Evolutionary conservation across 2,113 vertebrate species (phyloP).

Genomic region (Odocoileus virginianus): DNA sequence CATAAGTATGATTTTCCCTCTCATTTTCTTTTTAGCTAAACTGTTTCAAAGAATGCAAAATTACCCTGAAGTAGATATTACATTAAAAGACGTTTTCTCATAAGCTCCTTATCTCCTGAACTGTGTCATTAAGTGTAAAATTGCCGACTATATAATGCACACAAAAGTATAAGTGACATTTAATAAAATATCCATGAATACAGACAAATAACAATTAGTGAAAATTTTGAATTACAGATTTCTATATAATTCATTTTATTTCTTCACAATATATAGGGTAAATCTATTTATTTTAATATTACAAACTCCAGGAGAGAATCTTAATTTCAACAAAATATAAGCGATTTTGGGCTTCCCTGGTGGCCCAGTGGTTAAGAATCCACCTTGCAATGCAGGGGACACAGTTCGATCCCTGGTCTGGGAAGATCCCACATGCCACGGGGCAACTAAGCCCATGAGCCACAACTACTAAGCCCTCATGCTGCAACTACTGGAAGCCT

Average conservation of each 20-base stretch:
- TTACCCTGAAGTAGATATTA: background rate
- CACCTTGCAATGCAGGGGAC: background rate
- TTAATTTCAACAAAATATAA: background rate
- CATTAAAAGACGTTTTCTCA: background rate
- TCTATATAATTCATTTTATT: background rate
- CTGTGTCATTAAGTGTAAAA: background rate
- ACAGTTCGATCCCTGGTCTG: background rate
- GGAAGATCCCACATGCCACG: background rate
- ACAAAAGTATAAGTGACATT: background rate
- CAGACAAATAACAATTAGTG: background rate
- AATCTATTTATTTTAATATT: background rate
- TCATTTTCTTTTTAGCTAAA: background rate
- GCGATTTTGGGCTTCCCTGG: background rate
- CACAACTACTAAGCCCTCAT: background rate
- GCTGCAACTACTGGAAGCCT: background rate
- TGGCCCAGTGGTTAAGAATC: background rate
- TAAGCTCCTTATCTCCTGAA: background rate
- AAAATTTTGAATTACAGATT: background rate
- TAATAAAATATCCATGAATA: background rate
- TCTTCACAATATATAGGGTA: background rate
- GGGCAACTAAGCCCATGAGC: background rate
- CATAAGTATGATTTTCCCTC: background rate
- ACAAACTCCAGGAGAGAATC: background rate
- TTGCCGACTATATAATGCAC: background rate
- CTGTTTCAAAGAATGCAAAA: background rate